These are phyloP conservation scores for Masticophis lateralis DNA, from an alignment of 2,797 vertebrate species.

Conservation along the genomic window DNA sequence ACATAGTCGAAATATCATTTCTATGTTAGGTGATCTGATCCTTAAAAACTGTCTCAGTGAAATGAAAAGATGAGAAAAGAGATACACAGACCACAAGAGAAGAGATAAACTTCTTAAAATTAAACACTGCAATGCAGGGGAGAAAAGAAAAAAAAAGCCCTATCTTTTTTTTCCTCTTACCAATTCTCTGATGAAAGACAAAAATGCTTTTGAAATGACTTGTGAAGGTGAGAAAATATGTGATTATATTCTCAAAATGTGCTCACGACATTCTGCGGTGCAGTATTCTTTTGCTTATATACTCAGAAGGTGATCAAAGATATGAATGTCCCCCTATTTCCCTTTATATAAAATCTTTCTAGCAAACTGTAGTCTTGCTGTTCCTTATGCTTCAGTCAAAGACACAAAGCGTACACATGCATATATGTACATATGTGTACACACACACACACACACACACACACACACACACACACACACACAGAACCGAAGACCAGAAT, in stretches of 20 bases:
- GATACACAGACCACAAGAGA: background rate
- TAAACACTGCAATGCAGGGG: background rate
- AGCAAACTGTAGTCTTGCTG: background rate
- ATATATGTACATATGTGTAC: background rate
- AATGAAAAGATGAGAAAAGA: slow-evolving; percentile 12
- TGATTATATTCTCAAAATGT: background rate
- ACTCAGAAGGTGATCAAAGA: background rate
- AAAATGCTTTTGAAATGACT: background rate
- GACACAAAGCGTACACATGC: background rate
- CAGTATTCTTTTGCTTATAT: background rate
- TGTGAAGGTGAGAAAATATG: background rate
- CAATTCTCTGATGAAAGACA: background rate
- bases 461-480: background rate
- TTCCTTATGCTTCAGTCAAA: background rate
- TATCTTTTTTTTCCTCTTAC: background rate
- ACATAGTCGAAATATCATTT: background rate
- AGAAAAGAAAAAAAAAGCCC: background rate
- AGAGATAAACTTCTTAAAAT: background rate
- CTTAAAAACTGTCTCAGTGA: background rate
- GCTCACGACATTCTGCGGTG: background rate
- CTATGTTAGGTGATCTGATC: background rate
- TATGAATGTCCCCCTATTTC: background rate
- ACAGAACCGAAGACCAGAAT: background rate
- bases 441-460: too few species aligned
- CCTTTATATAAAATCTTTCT: background rate